These are phyloP conservation scores for Liparis tanakae DNA, from an alignment of 2,797 vertebrate species.

Conservation along the genomic window DNA sequence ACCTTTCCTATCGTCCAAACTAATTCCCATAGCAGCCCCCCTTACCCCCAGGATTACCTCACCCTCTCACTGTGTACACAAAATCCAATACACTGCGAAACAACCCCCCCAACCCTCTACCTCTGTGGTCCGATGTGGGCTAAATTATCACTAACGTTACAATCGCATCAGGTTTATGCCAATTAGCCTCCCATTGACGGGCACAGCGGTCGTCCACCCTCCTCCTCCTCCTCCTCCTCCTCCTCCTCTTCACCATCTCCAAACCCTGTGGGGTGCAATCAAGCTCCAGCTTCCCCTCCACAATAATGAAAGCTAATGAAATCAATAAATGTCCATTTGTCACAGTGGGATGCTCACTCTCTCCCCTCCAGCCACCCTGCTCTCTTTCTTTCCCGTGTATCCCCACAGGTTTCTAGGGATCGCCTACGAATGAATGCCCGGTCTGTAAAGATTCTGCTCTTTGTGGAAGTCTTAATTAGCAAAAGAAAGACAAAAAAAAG, in stretches of 20 bases:
- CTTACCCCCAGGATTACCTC: slow-evolving; percentile 61
- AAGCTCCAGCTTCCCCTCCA: slow-evolving; percentile 13
- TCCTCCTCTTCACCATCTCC: slow-evolving; percentile 16
- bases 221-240: slow-evolving; percentile 22
- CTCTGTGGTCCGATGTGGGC: slow-evolving; percentile 55
- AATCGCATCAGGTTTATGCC: slow-evolving; percentile 68
- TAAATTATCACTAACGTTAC: slow-evolving; percentile 73
- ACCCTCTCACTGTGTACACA: slow-evolving; percentile 70
- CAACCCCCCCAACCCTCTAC: slow-evolving; percentile 38
- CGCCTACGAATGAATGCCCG: slow-evolving; percentile 65
- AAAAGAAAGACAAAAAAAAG: slow-evolving; percentile 45
- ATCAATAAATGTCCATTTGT: slow-evolving; percentile 84
- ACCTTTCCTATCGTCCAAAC: slow-evolving; percentile 87
- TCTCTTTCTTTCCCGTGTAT: slow-evolving; percentile 52
- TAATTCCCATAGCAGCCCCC: slow-evolving; percentile 67
- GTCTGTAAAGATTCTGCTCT: slow-evolving; percentile 67
- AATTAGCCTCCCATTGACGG: slow-evolving; percentile 75
- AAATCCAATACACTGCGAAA: slow-evolving; percentile 55
- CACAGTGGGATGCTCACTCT: slow-evolving; percentile 70
- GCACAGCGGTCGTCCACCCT: slow-evolving; percentile 43
- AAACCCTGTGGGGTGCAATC: slow-evolving; percentile 50
- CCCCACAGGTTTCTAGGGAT: slow-evolving; percentile 68
- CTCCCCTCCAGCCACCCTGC: slow-evolving; percentile 30
- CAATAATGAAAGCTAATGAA: slow-evolving; percentile 82
- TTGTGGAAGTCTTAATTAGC: slow-evolving; percentile 74